phyloP scores from a whole-genome alignment of 2,113 vertebrate species.

The Craseonycteris thonglongyai region DNA sequence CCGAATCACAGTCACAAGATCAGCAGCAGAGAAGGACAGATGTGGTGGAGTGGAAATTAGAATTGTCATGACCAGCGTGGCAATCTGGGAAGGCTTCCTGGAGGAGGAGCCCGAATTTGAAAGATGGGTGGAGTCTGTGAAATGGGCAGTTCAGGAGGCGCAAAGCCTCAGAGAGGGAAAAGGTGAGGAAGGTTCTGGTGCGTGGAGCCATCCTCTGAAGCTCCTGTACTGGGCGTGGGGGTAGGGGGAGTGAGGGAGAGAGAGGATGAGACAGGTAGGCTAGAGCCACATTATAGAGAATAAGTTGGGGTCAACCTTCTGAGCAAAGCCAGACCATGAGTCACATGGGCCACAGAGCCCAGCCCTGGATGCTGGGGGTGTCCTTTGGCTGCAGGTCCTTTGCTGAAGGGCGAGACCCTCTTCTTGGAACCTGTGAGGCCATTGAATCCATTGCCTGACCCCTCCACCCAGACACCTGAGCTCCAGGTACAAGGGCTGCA shows the following conservation, averaged over 20 bases:
- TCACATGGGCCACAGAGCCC: neutral
- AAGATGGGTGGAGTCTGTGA: neutral
- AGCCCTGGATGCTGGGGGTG: too few species aligned
- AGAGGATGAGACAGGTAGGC: neutral
- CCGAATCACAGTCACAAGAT: neutral
- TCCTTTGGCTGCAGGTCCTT: neutral
- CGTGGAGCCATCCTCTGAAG: neutral
- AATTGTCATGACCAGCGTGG: neutral
- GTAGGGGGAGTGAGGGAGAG: too few species aligned
- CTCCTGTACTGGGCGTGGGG: too few species aligned
- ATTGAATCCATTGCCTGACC: rapidly evolving
- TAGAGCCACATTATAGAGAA: too few species aligned
- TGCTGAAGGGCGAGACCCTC: neutral
- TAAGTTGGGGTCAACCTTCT: neutral
- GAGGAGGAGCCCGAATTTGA: neutral
- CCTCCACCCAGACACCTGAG: neutral
- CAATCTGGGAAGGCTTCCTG: neutral
- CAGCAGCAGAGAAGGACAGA: neutral
- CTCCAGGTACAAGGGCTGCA: neutral
- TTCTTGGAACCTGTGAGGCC: neutral
- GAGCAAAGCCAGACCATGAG: neutral
- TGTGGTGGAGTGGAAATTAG: neutral
- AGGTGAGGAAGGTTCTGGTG: neutral
- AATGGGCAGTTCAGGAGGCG: neutral
- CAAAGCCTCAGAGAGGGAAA: neutral